These are phyloP conservation scores for Amblyornis subalaris DNA, from an alignment of 2,113 vertebrate genomes.

Conservation along the genomic window DNA sequence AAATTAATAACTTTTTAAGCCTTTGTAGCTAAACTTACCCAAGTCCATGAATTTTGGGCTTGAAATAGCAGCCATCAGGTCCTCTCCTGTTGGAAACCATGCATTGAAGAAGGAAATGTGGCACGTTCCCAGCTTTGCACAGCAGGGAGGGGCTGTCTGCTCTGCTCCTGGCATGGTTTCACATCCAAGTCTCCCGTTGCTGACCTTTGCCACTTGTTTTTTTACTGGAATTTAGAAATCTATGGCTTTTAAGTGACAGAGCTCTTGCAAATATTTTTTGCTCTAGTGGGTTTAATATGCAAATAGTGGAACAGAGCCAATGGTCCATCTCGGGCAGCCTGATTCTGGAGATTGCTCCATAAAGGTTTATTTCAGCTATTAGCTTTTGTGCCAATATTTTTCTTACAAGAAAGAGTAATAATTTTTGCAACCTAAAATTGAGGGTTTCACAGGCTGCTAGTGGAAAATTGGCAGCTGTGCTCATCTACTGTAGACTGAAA, in stretches of 20 bases:
- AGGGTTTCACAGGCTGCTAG: conserved; percentile 16
- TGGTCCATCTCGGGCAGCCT: not conserved
- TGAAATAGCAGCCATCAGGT: not conserved
- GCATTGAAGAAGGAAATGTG: not conserved
- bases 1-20: not conserved
- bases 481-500: not conserved
- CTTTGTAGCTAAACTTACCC: not conserved
- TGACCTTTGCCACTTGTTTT: conserved; percentile 26
- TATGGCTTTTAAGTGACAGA: not conserved
- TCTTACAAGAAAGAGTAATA: conserved; percentile 13
- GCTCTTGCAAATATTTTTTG: not conserved
- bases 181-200: not conserved
- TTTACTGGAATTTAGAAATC: conserved; percentile 35
- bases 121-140: not conserved
- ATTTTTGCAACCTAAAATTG: conserved; percentile 20
- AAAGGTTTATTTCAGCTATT: conserved; percentile 28
- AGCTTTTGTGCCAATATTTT: conserved; percentile 23
- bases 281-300: not conserved
- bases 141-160: not conserved
- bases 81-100: not conserved
- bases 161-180: not conserved
- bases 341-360: not conserved
- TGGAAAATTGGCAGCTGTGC: conserved; percentile 1
- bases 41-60: not conserved
- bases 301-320: not conserved